phyloP scores from a whole-genome alignment of 1,140 invertebrate species.

The Platorchestia sp. region DNA sequence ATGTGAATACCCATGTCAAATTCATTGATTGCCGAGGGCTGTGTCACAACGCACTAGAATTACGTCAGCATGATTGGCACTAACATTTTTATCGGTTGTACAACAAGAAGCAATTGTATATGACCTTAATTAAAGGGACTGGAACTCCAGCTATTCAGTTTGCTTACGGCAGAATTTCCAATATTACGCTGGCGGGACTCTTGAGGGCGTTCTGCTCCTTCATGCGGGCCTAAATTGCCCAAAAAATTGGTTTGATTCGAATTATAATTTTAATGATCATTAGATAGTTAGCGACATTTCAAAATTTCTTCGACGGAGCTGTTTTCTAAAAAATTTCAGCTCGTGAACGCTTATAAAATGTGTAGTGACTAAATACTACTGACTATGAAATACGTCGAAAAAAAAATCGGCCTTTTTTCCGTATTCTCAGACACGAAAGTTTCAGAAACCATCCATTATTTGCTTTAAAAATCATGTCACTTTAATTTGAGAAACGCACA shows the following conservation, averaged over 20 bases:
- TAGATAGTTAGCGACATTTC: background rate
- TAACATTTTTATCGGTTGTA: background rate
- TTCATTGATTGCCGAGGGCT: background rate
- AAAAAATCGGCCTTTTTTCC: no score
- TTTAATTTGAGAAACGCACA: no score
- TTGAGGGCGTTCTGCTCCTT: background rate
- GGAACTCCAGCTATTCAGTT: background rate
- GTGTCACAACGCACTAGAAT: background rate
- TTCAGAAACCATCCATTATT: background rate
- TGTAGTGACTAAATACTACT: background rate
- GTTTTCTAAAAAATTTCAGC: background rate
- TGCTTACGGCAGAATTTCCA: background rate
- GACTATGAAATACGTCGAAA: no score
- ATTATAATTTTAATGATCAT: background rate
- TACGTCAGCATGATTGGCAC: background rate
- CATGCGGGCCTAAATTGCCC: background rate
- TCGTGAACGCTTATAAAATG: background rate
- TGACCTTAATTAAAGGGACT: background rate
- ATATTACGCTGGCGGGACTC: background rate
- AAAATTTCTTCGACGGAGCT: background rate
- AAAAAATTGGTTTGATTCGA: background rate
- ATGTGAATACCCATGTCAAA: background rate
- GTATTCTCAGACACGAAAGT: background rate
- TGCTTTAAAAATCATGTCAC: background rate
- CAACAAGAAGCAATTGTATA: background rate